These are phyloP conservation scores for Drosophila equinoxialis DNA, from an alignment of 1,140 invertebrate species.

Conservation along the genomic window DNA sequence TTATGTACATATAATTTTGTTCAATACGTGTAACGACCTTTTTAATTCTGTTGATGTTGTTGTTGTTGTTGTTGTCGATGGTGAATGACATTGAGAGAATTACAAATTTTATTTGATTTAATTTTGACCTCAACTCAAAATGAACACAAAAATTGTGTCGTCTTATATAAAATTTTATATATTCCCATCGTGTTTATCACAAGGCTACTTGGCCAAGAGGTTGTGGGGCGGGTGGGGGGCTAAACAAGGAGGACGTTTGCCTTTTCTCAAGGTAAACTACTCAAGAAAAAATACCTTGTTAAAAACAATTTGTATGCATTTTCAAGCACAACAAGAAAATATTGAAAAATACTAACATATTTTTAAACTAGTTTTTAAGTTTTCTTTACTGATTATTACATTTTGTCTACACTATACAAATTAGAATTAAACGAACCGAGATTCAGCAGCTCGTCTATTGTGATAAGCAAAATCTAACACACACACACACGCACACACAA, in stretches of 20 bases:
- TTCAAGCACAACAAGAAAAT: too few relatives aligned
- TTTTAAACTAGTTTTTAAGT: too few relatives aligned
- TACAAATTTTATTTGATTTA: constrained; percentile 50
- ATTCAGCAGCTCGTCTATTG: not conserved
- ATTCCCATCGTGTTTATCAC: constrained; percentile 60
- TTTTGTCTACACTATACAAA: too few relatives aligned
- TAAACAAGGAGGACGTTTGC: not conserved
- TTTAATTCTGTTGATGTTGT: constrained; percentile 20
- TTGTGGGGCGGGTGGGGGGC: not conserved
- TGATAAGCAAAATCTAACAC: not conserved
- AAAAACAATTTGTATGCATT: not conserved
- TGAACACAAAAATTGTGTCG: not conserved
- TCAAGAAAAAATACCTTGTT: constrained; percentile 45
- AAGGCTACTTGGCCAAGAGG: constrained; percentile 38
- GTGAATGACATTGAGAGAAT: constrained; percentile 52
- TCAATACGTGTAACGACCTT: constrained; percentile 76
- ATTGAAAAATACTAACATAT: too few relatives aligned
- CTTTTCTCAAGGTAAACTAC: constrained; percentile 56
- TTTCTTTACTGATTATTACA: too few relatives aligned
- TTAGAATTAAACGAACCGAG: too few relatives aligned
- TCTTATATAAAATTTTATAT: constrained; percentile 41
- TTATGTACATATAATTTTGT: constrained; percentile 21
- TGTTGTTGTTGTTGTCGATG: constrained; percentile 4
- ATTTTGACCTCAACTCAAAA: constrained; percentile 41
- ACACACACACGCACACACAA: not conserved